Evolutionary conservation across 2,797 vertebrate species (phyloP).

Genomic region (Centropyge bicolor): DNA sequence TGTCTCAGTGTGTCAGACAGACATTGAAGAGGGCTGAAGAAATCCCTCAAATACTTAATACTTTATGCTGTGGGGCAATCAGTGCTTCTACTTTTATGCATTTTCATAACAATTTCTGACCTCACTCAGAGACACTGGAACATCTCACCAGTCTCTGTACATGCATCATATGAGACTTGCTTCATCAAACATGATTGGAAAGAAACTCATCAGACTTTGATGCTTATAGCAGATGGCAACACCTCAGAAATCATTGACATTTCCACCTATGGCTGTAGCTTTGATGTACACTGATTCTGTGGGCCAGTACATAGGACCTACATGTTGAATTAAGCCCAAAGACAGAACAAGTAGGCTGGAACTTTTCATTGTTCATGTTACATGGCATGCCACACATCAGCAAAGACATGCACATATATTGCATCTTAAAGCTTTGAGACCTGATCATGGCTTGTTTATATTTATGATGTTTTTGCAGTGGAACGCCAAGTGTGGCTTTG

Average conservation of each 20-base stretch:
- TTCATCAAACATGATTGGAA: conserved; percentile 11
- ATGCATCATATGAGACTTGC: conserved; percentile 2
- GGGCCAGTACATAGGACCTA: conserved; percentile 15
- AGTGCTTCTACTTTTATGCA: conserved; percentile 45
- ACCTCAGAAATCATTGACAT: conserved; percentile 50
- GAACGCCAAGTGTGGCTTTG: conserved; percentile 13
- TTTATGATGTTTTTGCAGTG: conserved; percentile 21
- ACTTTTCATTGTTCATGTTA: conserved; percentile 16
- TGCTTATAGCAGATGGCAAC: conserved; percentile 11
- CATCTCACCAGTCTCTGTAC: background rate
- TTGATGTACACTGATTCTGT: conserved; percentile 39
- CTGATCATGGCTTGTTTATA: conserved; percentile 16
- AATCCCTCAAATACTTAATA: conserved; percentile 36
- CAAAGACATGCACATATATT: background rate
- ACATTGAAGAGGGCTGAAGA: conserved; percentile 10
- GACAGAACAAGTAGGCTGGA: background rate
- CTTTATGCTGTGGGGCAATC: conserved; percentile 26
- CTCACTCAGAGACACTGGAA: background rate
- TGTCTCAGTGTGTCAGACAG: conserved; percentile 25
- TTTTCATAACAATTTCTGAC: conserved; percentile 24
- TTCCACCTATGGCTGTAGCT: conserved; percentile 36
- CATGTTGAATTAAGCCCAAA: conserved; percentile 36
- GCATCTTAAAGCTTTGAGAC: background rate
- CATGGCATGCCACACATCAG: conserved; percentile 9
- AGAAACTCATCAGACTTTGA: conserved; percentile 9